Percentiles rank a stretch among this genome's conserved stretches.
phyloP scores from a whole-genome alignment of 1,140 invertebrate species.

The Orussus abietinus region DNA sequence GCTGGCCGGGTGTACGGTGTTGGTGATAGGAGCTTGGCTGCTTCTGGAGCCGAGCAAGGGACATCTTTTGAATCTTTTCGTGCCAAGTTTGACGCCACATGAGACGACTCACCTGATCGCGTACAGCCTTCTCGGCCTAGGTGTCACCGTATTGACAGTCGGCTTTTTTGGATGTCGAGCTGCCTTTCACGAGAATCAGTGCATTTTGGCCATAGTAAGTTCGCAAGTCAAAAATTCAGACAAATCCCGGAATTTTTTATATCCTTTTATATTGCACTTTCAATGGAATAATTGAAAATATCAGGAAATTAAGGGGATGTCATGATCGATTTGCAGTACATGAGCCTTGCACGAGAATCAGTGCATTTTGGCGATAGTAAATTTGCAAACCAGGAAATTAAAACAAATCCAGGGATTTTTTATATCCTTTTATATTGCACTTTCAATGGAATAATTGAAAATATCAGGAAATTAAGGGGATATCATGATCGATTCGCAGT shows the following conservation, averaged over 20 bases:
- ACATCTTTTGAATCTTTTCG: constrained; percentile 51
- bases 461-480: too few species aligned
- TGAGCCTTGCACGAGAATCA: constrained; percentile 50
- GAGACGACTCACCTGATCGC: constrained; percentile 51
- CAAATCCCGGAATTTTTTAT: too few species aligned
- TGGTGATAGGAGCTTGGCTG: constrained; percentile 52
- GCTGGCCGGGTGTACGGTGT: constrained; percentile 53
- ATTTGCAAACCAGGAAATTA: constrained; percentile 28
- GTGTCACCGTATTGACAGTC: constrained; percentile 51
- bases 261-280: too few species aligned
- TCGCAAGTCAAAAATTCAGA: too few species aligned
- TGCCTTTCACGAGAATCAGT: constrained; percentile 51
- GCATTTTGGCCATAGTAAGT: constrained; percentile 54
- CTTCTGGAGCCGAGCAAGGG: constrained; percentile 52
- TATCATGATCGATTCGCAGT: constrained; percentile 50
- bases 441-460: too few species aligned
- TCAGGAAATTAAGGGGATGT: too few species aligned
- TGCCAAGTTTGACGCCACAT: constrained; percentile 36
- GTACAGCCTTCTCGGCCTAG: constrained; percentile 50
- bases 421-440: too few species aligned
- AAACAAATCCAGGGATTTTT: too few species aligned
- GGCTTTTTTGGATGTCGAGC: constrained; percentile 57
- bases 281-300: too few species aligned
- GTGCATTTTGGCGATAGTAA: constrained; percentile 54
- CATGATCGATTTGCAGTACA: constrained; percentile 55